Evolutionary conservation across 2,797 vertebrate genomes (phyloP), one percentile per base, ranked within the genome.

Genomic region (Enteromius afrohamiltoni): DNA sequence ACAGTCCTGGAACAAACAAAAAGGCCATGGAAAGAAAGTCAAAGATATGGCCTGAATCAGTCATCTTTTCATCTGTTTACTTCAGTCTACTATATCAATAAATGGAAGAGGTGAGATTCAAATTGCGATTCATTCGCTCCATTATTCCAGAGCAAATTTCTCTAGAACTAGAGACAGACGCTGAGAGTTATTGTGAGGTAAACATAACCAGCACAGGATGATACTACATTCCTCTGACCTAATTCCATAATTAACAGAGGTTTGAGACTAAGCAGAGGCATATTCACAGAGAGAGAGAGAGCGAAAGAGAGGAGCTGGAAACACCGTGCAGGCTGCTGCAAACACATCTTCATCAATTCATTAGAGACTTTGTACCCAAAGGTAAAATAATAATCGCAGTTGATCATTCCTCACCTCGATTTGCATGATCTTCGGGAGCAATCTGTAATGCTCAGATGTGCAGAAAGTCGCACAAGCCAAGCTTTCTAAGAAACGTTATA

Each of bases 131-230:
- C 90, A 92, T 92, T 93, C 88, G 14, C 77, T 51, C 40, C 53
- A 51, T 60, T 83, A 89, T 89, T 93, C 90, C 88, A 91, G 86
- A 92, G 89, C 89, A 89, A 88, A 93, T 93, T 90, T 92, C 86
- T 92, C 91, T 88, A 90, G 84, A n/a, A 51, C 77, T 69, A 40
- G 40, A 84, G 45, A 73, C 86, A 90, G 92, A 91, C 83, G 79
- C 85, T 79, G 62, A 79, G 82, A 73, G 58, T 83, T 69, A 82
- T 84, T 85, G 29, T 68, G 82, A 82, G 83, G 87, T 85, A 80
- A 89, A 90, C 83, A 90, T 86, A 60, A 87, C 51, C 67, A 77
- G 78, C 31, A 5, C 55, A 86, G 85, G 88, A 82, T 88, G 89
- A 88, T 90, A 91, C 83, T 85, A 88, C 88, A 88, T 83, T 87